These are phyloP conservation scores for Bucco capensis DNA, from an alignment of 2,113 vertebrate genomes.

Conservation along the genomic window DNA sequence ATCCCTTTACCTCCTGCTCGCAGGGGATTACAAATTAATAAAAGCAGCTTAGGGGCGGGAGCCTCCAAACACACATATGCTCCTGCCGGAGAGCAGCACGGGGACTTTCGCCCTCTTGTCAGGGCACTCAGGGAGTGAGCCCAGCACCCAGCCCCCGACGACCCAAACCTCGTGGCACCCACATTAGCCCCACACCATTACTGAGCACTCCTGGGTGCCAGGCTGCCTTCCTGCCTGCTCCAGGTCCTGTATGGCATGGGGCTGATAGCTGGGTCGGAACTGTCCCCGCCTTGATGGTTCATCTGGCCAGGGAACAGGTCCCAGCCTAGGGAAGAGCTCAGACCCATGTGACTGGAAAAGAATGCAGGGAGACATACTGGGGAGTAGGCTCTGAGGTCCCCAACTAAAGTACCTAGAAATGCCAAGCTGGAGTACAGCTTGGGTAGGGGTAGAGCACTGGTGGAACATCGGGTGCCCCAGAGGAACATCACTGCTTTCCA, in stretches of 20 bases:
- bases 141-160: rapidly evolving
- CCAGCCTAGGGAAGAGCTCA: background rate
- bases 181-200: rapidly evolving
- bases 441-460: background rate
- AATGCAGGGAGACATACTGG: rapidly evolving
- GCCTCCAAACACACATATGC: constrained; percentile 40
- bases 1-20: constrained; percentile 69
- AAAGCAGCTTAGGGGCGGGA: constrained; percentile 61
- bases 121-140: background rate
- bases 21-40: constrained; percentile 69
- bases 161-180: rapidly evolving
- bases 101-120: constrained; percentile 14
- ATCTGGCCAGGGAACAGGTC: background rate
- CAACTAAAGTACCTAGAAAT: rapidly evolving
- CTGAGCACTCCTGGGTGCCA: background rate
- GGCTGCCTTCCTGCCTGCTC: background rate
- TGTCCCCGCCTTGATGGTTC: background rate
- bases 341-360: rapidly evolving
- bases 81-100: background rate
- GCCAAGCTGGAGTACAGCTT: background rate
- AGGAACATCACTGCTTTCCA: too few species aligned
- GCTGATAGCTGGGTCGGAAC: rapidly evolving
- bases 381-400: background rate
- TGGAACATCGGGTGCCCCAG: too few species aligned
- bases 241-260: rapidly evolving